Conservation (phyloP, 2,797 vertebrate genomes). For the Odontamblyopus rebecca region DNA sequence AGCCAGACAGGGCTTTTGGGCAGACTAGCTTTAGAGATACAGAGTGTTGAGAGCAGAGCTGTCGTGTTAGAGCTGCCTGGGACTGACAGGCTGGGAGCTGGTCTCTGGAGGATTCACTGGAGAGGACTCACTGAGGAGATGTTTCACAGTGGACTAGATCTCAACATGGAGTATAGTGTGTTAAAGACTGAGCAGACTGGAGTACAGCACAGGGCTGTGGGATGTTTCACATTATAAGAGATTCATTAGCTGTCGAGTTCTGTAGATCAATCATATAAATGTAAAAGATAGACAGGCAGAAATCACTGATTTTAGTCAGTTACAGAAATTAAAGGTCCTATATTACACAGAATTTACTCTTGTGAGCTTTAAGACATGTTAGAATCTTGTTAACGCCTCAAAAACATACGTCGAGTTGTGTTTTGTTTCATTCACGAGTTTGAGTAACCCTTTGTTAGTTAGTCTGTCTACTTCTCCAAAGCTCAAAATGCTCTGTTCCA, state of each 20-base stretch:
- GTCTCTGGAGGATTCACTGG: constrained; percentile 64
- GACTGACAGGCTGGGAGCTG: constrained; percentile 59
- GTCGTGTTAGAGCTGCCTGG: constrained; percentile 63
- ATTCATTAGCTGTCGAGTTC: constrained; percentile 51
- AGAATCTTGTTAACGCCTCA: too few relatives aligned
- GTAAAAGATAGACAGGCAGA: constrained; percentile 47
- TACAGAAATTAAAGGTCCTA: not conserved
- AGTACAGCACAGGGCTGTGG: not conserved
- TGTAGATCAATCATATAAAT: constrained; percentile 54
- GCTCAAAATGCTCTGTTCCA: too few relatives aligned
- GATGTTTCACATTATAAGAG: constrained; percentile 24
- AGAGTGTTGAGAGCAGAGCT: constrained; percentile 66
- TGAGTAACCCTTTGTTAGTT: too few relatives aligned
- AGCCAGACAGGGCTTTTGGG: constrained; percentile 38
- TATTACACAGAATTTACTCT: too few relatives aligned
- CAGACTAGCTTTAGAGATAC: constrained; percentile 56
- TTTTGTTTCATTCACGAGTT: too few relatives aligned
- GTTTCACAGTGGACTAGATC: constrained; percentile 59
- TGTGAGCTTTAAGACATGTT: too few relatives aligned
- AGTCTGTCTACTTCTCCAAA: too few relatives aligned
- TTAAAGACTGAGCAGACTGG: constrained; percentile 42
- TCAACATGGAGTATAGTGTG: constrained; percentile 58
- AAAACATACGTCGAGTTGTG: too few relatives aligned
- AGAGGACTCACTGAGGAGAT: constrained; percentile 44
- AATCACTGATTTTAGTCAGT: constrained; percentile 16